Evolutionary conservation across 1,140 invertebrate genomes (phyloP).

Genomic region (Drosophila pachea): DNA sequence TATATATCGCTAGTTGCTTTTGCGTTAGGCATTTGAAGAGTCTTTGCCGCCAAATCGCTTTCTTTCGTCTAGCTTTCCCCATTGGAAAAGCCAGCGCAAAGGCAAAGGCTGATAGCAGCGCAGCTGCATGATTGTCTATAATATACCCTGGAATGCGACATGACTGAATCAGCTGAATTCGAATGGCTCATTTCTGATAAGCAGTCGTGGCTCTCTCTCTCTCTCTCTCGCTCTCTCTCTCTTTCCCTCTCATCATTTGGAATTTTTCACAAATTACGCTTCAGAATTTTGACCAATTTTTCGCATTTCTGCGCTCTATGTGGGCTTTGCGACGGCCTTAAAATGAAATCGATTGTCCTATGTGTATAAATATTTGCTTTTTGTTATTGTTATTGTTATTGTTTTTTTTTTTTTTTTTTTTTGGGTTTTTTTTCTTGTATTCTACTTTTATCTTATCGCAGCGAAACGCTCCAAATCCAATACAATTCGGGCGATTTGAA

Average conservation of each 20-base stretch:
- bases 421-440: not conserved
- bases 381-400: not conserved
- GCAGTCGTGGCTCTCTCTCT: too few species aligned
- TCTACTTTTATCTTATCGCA: slow-evolving; percentile 36
- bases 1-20: not conserved
- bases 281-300: slow-evolving; percentile 4
- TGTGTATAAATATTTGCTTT: not conserved
- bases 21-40: too few species aligned
- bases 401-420: not conserved
- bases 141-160: too few species aligned
- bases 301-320: not conserved
- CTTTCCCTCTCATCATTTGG: not conserved
- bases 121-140: too few species aligned
- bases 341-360: slow-evolving; percentile 37
- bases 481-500: slow-evolving; percentile 23
- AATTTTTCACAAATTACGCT: slow-evolving; percentile 5
- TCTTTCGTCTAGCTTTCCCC: too few species aligned
- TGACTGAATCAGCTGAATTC: too few species aligned
- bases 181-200: slow-evolving; percentile 9
- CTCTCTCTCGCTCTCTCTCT: not conserved
- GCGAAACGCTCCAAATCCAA: slow-evolving; percentile 29
- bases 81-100: too few species aligned
- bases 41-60: too few species aligned
- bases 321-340: slow-evolving; percentile 13
- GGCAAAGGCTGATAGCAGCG: too few species aligned